Conservation (phyloP, 2,888 invertebrate genomes). For the Lordiphosa fenestrarum region DNA sequence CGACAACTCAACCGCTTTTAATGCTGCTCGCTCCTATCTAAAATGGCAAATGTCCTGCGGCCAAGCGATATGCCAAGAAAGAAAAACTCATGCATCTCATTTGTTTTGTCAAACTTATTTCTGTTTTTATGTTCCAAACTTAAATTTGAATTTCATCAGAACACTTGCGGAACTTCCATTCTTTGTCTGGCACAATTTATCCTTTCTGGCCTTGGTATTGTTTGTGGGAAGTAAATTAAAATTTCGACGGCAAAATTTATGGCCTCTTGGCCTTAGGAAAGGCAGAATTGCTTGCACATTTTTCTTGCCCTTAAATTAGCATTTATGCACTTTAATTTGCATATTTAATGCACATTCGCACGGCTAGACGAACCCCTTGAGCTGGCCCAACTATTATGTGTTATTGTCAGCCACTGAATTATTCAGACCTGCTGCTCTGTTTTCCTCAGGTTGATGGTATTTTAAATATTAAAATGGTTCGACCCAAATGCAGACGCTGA, state of each 20-base stretch:
- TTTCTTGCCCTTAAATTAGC: constrained; percentile 15
- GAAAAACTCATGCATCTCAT: constrained; percentile 48
- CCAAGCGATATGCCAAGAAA: constrained; percentile 12
- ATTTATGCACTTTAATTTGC: constrained; percentile 9
- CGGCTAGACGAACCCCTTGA: too few species aligned
- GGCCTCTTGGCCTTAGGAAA: constrained; percentile 32
- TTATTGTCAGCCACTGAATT: constrained; percentile 16
- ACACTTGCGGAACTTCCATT: constrained; percentile 7
- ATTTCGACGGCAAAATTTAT: constrained; percentile 61
- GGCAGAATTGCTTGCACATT: constrained; percentile 19
- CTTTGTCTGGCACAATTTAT: not conserved
- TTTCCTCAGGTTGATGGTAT: constrained; percentile 21
- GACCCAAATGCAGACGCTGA: constrained; percentile 3
- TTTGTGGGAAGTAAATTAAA: constrained; percentile 54
- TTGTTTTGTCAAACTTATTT: constrained; percentile 39
- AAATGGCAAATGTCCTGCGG: constrained; percentile 6
- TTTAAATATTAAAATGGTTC: constrained; percentile 37
- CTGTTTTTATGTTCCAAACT: constrained; percentile 42
- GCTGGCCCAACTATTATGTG: constrained; percentile 9
- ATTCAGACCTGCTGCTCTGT: constrained; percentile 11
- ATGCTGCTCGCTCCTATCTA: too few species aligned
- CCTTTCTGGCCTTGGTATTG: constrained; percentile 10
- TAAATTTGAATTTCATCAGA: constrained; percentile 64
- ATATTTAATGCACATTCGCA: not conserved
- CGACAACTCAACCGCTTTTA: too few species aligned